Base-by-base conservation (phyloP, 2,113 vertebrate species). In the Nothocercus nigrocapillus region DNA sequence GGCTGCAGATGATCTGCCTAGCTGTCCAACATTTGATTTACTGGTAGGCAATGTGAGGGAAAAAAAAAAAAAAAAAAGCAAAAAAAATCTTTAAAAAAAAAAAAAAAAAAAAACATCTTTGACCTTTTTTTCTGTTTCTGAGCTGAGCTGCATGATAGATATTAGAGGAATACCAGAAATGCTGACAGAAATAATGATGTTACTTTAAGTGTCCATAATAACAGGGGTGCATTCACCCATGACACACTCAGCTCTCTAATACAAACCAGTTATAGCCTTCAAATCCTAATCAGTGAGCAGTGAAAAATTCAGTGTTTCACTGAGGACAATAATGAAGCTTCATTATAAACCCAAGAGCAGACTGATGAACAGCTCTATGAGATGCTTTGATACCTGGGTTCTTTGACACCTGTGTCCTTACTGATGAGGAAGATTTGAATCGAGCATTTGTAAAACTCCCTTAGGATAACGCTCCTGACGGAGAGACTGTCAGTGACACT, bases 301-400 rank as follows among this genome's bases (percentile, higher is more conserved):
- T 34, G 25, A 87, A 90, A 77, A 78, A 62, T 5, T 34, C 18
- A 8, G 4, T 16, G 42, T 38, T 63, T 4, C 21, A 38, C 16
- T 13, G 75, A 0, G 1, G 27, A 19, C 67, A 8, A 11, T 49
- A 25, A 13, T 12, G 8, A 67, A 40, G 1, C 1, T 64, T 40
- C 1, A 1, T 64, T 80, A 12, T 1, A 32, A 38, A 18, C 19
- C 34, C 47, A 19, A 12, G 16, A 72, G 30, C 40, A 42, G 0
- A 9, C 7, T 67, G 30, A 17, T n/a, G 56, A 42, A 36, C 5
- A 34, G 3, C 53, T 44, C 47, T 64, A 27, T 80, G 21, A 36
- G 54, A 12, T 6, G 3, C 3, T 22, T 63, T 36, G 36, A 47
- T 34, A 27, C 25, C 12, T 67, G 7, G 7, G 20, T 54, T 32